Evolutionary conservation across 1,140 invertebrate species (phyloP), one percentile per base, ranked within the genome.

Genomic region (Drosophila parabipectinata): DNA sequence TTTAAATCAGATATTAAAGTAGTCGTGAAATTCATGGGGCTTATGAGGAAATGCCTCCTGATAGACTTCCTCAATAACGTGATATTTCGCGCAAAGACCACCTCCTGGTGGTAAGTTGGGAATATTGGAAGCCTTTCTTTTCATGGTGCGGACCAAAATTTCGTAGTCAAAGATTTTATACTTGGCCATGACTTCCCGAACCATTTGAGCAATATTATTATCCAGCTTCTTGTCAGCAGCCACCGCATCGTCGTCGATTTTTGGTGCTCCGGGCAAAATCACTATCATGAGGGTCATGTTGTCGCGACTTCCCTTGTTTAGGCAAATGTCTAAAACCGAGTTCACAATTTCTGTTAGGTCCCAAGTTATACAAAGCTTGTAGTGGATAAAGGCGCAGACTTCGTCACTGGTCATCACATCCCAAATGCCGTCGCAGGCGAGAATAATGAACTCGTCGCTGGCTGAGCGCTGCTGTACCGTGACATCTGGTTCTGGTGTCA

Each of bases 381-480:
- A 69, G 1, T 37, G 5, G 15, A 69, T 55, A 10, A 32, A 69
- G 1, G 45, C 26, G 18, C 51, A 69, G 2, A 57, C 63, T 0
- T 68, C 63, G 0, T 21, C 18, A 18, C 51, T 50, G 8, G 10
- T 50, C 63, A 69, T 69, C 26, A 69, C 66, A 6, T 69, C 66
- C 66, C 66, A 69, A 9, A 69, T 47, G 24, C 66, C 66, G 9
- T 69, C 66, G 32, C 66, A 69, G 44, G 66, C 66, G 7, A 69
- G 9, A 0, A 69, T 15, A 18, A 69, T 5, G 7, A 69, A 69
- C 5, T 69, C 63, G 32, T 69, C 51, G 2, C n/a, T n/a, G 0
- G 8, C 4, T 3, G 8, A 9, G 7, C 66, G 66, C 0, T 69
- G 18, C n/a, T 52, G 18, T 1, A 32, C 44, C 7, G 21, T 50